Conservation (phyloP, 2,797 vertebrate species). For the Halcyon smyrnensis region DNA sequence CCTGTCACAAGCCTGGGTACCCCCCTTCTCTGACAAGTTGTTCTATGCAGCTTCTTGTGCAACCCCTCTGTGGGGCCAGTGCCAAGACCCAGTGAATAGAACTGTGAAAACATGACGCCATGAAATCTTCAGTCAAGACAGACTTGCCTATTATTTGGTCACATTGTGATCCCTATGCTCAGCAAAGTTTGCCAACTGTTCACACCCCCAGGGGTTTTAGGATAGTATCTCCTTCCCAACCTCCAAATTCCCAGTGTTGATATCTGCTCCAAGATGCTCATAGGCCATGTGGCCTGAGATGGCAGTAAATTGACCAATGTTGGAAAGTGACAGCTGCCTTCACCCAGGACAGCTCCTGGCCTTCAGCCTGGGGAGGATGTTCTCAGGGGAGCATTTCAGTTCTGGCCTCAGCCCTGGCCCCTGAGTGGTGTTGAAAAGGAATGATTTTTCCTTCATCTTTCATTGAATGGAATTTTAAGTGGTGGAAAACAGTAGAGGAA, state of each 20-base stretch:
- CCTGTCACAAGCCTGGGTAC: neutral
- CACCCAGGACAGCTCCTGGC: neutral
- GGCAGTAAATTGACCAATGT: neutral
- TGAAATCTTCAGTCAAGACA: neutral
- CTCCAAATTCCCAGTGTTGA: neutral
- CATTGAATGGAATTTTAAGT: neutral
- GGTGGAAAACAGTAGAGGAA: neutral
- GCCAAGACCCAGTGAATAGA: neutral
- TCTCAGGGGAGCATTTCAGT: neutral
- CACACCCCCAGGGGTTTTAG: neutral
- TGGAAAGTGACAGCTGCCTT: neutral
- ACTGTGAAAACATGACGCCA: neutral
- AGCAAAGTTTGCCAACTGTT: neutral
- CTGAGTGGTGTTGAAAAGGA: neutral
- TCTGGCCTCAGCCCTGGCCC: neutral
- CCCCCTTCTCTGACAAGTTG: neutral
- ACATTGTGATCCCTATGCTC: neutral
- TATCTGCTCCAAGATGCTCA: neutral
- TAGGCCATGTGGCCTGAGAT: neutral
- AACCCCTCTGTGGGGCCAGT: neutral
- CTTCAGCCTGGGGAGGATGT: neutral
- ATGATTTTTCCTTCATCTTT: neutral
- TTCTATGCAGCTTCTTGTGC: neutral
- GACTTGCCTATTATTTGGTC: neutral
- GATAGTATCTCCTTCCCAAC: neutral